Evolutionary conservation across 2,888 invertebrate genomes (phyloP).

Genomic region (Cybosia mesomella): DNA sequence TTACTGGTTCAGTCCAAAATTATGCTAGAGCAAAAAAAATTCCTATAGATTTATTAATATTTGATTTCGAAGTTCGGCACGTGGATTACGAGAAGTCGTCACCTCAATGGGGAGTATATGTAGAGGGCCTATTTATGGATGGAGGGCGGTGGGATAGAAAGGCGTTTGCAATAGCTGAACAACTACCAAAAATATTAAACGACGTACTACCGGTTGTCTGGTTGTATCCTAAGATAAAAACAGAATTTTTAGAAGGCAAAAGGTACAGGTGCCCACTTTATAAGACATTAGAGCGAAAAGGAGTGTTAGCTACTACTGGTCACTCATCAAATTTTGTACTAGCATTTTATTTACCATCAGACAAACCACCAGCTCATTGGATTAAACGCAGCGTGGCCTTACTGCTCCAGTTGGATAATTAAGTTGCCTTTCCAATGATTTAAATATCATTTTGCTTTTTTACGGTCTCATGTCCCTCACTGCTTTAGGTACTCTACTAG

Average conservation of each 20-base stretch:
- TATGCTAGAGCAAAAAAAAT: constrained; percentile 94
- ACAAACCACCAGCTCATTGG: constrained; percentile 91
- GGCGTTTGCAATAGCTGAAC: constrained; percentile 89
- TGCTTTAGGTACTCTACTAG: no score
- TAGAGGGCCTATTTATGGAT: constrained; percentile 93
- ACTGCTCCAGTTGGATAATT: constrained; percentile 91
- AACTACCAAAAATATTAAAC: constrained; percentile 92
- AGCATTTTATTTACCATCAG: constrained; percentile 90
- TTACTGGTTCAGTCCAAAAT: constrained; percentile 96
- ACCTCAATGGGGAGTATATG: constrained; percentile 89
- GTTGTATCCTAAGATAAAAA: constrained; percentile 88
- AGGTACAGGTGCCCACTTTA: constrained; percentile 93
- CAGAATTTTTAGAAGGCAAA: constrained; percentile 80
- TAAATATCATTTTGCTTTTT: no score
- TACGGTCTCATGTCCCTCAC: no score
- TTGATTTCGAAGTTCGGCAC: constrained; percentile 90
- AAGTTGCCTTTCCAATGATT: constrained; percentile 37
- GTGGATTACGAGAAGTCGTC: constrained; percentile 74
- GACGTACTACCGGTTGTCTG: constrained; percentile 93
- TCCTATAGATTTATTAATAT: constrained; percentile 93
- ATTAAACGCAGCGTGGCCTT: constrained; percentile 93
- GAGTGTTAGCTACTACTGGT: constrained; percentile 93
- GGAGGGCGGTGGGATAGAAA: constrained; percentile 94
- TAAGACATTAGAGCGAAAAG: constrained; percentile 93
- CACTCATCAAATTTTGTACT: constrained; percentile 95